A percentile compares a stretch with the other conserved stretches of the same genome.
Evolutionary conservation across 2,113 vertebrate genomes (phyloP).

Genomic region (Dunckerocampus dactyliophorus): DNA sequence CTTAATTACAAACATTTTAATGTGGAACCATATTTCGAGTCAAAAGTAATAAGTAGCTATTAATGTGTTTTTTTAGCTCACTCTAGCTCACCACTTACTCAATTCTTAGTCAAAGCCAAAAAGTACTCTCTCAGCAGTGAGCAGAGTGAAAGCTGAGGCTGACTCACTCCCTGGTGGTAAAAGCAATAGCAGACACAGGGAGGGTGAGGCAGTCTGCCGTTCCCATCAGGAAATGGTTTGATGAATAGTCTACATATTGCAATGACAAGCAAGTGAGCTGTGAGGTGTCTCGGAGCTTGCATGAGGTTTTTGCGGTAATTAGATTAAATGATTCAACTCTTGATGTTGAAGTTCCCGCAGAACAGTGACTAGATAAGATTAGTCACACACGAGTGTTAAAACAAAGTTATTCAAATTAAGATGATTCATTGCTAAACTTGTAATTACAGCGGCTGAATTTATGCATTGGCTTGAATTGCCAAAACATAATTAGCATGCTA

Average conservation of each 20-base stretch:
- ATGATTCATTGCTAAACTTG: constrained; percentile 50
- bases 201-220: constrained; percentile 35
- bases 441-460: constrained; percentile 34
- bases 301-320: constrained; percentile 66
- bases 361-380: constrained; percentile 59
- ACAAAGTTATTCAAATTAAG: constrained; percentile 49
- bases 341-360: constrained; percentile 49
- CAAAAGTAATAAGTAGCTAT: too few relatives aligned
- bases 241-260: constrained; percentile 74
- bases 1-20: too few relatives aligned
- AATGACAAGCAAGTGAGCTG: constrained; percentile 73
- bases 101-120: constrained; percentile 12
- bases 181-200: constrained; percentile 44
- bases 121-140: constrained; percentile 25
- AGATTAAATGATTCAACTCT: constrained; percentile 72
- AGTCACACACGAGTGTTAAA: constrained; percentile 40
- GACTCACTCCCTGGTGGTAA: constrained; percentile 39
- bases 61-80: too few relatives aligned
- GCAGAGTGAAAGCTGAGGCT: constrained; percentile 17
- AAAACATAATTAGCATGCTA: constrained; percentile 21
- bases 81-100: background rate
- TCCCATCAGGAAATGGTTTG: constrained; percentile 64
- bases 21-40: too few relatives aligned
- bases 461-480: constrained; percentile 31
- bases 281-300: constrained; percentile 52